Conservation (phyloP, 2,797 vertebrate genomes). For the Buceros bicornis region DNA sequence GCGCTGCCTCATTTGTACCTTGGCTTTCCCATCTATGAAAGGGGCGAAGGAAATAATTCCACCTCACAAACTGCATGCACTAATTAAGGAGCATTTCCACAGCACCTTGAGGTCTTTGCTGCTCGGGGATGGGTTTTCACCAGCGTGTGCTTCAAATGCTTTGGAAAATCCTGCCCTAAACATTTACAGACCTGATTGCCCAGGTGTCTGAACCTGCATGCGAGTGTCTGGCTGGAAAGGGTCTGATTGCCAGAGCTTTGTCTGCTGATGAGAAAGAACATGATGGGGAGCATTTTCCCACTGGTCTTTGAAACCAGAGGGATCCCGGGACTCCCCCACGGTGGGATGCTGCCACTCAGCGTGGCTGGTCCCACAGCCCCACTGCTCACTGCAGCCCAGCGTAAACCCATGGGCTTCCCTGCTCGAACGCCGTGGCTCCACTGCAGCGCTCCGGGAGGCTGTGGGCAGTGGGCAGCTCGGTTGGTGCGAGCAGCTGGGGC, state of each 20-base stretch:
- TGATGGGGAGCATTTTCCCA: not conserved
- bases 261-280: not conserved
- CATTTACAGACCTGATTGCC: not conserved
- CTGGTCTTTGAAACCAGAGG: not conserved
- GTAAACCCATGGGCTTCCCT: accelerated
- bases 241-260: not conserved
- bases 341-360: not conserved
- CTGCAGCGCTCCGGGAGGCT: not conserved
- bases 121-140: not conserved
- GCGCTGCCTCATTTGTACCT: not conserved
- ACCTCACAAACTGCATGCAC: not conserved
- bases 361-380: not conserved
- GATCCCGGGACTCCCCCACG: not conserved
- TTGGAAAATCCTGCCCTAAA: not conserved
- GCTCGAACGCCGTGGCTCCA: not conserved
- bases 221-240: not conserved
- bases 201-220: not conserved
- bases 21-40: not conserved
- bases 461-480: not conserved
- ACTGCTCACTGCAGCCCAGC: not conserved
- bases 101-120: not conserved
- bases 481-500: not conserved
- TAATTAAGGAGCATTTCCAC: not conserved
- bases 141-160: not conserved
- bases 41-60: not conserved